These are phyloP conservation scores for Penaeus indicus DNA, from an alignment of 1,140 invertebrate genomes.

Conservation along the genomic window DNA sequence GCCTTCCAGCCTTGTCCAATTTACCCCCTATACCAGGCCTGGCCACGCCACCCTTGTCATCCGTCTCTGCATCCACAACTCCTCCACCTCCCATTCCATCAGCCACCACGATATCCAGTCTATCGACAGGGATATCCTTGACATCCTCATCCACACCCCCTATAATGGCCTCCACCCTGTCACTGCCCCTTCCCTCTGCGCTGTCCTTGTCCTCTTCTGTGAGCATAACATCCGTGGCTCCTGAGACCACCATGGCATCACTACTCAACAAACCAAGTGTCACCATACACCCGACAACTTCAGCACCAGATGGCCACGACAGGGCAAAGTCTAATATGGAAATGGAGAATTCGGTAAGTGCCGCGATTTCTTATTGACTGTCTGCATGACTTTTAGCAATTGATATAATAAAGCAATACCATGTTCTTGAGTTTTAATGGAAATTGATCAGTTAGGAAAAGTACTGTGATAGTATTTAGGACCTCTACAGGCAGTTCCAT, in stretches of 20 bases:
- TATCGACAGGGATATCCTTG: neutral
- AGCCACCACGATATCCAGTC: slow-evolving; percentile 21
- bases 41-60: slow-evolving; percentile 11
- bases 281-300: slow-evolving; percentile 57
- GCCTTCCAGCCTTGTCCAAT: neutral
- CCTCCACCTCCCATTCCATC: slow-evolving; percentile 3
- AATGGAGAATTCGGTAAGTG: slow-evolving; percentile 56
- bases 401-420: too few relatives aligned
- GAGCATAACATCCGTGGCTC: slow-evolving; percentile 58
- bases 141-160: neutral
- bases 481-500: too few relatives aligned
- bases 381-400: neutral
- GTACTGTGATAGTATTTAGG: too few relatives aligned
- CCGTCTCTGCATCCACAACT: neutral
- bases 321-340: slow-evolving; percentile 21
- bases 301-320: neutral
- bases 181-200: slow-evolving; percentile 45
- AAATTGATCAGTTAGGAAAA: too few relatives aligned
- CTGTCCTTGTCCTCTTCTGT: slow-evolving; percentile 55
- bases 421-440: too few relatives aligned
- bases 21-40: slow-evolving; percentile 31
- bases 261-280: slow-evolving; percentile 51
- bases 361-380: neutral
- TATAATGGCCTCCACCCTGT: slow-evolving; percentile 8
- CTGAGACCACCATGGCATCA: slow-evolving; percentile 49